Percentiles rank a stretch among this genome's conserved stretches.
These are phyloP conservation scores for Prolemur simus DNA, from an alignment of 2,113 vertebrate genomes.

Conservation along the genomic window DNA sequence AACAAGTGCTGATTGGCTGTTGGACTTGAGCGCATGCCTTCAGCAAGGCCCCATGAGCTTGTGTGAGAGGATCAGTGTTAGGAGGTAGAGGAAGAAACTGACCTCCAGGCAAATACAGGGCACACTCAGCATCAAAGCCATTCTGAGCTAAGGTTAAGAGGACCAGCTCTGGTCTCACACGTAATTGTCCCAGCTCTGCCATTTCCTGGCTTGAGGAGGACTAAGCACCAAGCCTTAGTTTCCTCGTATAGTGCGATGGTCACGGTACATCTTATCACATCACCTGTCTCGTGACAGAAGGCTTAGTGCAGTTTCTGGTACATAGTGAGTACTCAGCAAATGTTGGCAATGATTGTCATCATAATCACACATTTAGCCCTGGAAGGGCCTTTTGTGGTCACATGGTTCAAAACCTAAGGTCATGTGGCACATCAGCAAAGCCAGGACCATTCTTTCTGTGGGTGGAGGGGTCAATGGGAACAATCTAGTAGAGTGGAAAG, in stretches of 20 bases:
- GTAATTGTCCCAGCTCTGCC: neutral
- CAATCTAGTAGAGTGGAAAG: neutral
- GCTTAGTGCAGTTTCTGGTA: neutral
- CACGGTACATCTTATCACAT: neutral
- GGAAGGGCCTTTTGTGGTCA: neutral
- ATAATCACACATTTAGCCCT: neutral
- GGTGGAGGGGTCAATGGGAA: neutral
- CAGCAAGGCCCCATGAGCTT: neutral
- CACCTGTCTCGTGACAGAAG: neutral
- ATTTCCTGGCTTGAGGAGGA: neutral
- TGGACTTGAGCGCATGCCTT: neutral
- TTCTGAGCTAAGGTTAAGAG: neutral
- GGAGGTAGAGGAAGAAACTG: slow-evolving; percentile 17
- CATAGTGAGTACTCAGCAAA: neutral
- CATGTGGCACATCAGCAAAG: neutral
- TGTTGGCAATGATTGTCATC: neutral
- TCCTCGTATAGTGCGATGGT: slow-evolving; percentile 20
- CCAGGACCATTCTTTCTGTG: neutral
- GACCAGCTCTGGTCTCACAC: neutral
- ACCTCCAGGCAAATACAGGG: neutral
- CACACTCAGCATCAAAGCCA: neutral
- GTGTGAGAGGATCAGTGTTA: slow-evolving; percentile 12
- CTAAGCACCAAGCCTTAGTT: neutral
- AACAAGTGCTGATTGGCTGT: slow-evolving; percentile 42
- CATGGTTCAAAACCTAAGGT: neutral